Evolutionary conservation across 2,797 vertebrate species (phyloP).

Genomic region (Okamejei kenojei): DNA sequence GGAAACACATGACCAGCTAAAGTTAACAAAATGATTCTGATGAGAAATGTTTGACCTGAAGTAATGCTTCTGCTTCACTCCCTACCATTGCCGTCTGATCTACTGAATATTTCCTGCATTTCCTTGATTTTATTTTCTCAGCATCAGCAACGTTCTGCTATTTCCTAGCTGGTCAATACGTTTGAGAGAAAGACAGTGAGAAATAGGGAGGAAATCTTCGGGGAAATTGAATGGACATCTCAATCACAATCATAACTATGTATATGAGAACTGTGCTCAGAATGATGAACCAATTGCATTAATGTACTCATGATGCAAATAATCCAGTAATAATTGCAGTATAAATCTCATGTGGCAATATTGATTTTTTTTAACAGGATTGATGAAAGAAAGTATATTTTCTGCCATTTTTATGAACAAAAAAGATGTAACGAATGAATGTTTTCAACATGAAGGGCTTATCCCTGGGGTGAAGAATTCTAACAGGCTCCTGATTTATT

Average conservation of each 20-base stretch:
- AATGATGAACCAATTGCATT: not conserved
- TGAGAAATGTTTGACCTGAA: too few relatives aligned
- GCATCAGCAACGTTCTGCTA: too few relatives aligned
- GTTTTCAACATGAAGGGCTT: not conserved
- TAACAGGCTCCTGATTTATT: slow-evolving; percentile 30
- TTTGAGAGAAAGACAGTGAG: not conserved
- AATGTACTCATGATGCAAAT: not conserved
- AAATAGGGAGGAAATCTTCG: not conserved
- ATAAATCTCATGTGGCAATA: not conserved
- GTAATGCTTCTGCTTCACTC: too few relatives aligned
- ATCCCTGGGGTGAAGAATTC: not conserved
- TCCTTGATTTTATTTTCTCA: too few relatives aligned
- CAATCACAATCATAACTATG: not conserved
- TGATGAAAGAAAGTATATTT: not conserved
- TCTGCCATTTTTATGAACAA: not conserved
- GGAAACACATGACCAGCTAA: not conserved
- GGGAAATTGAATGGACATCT: not conserved
- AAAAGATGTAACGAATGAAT: slow-evolving; percentile 12
- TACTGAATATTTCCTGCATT: too few relatives aligned
- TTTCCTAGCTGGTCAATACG: not conserved
- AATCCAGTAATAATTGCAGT: not conserved
- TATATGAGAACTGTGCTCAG: not conserved
- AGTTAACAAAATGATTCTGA: too few relatives aligned
- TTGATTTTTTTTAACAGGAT: slow-evolving; percentile 15
- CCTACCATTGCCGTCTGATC: too few relatives aligned